phyloP scores from a whole-genome alignment of 2,888 invertebrate genomes.

The Nymphalis urticae region DNA sequence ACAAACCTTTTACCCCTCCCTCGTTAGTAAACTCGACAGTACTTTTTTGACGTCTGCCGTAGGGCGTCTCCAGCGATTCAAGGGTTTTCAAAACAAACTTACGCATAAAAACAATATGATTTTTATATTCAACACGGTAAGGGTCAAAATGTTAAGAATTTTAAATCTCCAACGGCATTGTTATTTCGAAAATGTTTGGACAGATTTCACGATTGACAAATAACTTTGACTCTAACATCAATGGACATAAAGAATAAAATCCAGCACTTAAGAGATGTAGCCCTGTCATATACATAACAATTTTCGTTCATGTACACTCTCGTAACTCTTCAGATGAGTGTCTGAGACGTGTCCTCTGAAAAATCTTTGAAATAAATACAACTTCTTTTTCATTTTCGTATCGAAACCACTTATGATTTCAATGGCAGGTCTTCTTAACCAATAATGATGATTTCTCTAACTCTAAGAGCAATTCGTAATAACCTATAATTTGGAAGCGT shows the following conservation, averaged over 20 bases:
- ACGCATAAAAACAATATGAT: constrained; percentile 37
- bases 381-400: constrained; percentile 37
- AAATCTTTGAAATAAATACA: constrained; percentile 38
- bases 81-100: constrained; percentile 54
- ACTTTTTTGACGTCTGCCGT: constrained; percentile 76
- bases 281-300: constrained; percentile 40
- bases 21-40: constrained; percentile 72
- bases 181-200: constrained; percentile 24
- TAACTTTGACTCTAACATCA: constrained; percentile 22
- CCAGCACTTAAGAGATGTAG: constrained; percentile 3
- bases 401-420: constrained; percentile 34
- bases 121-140: constrained; percentile 35
- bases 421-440: constrained; percentile 19
- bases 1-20: constrained; percentile 63
- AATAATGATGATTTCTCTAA: constrained; percentile 10
- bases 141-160: constrained; percentile 34
- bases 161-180: constrained; percentile 19
- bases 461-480: neutral
- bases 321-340: constrained; percentile 65
- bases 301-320: constrained; percentile 60
- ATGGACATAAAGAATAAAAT: constrained; percentile 51
- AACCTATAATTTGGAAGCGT: neutral
- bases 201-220: constrained; percentile 12
- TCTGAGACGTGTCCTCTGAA: constrained; percentile 55
- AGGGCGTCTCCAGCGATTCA: constrained; percentile 64